These are phyloP conservation scores for Calameuta idolon DNA, from an alignment of 2,888 invertebrate species.

Conservation along the genomic window DNA sequence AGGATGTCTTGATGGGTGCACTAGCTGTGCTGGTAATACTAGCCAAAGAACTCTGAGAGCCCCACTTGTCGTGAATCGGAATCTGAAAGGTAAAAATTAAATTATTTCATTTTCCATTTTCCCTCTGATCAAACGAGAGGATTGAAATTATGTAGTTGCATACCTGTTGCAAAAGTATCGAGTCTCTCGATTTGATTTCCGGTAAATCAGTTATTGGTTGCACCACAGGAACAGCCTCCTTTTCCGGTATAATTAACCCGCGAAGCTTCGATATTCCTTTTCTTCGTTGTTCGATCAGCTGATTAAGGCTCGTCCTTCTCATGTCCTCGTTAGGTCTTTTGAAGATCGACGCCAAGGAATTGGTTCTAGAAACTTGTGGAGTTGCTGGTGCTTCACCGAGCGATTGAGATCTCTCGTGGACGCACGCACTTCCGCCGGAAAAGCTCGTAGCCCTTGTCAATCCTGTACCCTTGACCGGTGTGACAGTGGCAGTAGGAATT, in stretches of 20 bases:
- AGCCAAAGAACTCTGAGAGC: conserved; percentile 58
- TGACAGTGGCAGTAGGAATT: background rate
- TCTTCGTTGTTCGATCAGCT: conserved; percentile 83
- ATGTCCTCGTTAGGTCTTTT: conserved; percentile 61
- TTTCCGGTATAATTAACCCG: conserved; percentile 90
- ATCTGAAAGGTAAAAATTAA: conserved; percentile 35
- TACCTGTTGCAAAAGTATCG: conserved; percentile 60
- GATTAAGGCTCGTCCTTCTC: conserved; percentile 77
- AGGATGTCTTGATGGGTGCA: conserved; percentile 48
- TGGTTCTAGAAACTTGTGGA: conserved; percentile 52
- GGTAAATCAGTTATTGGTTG: conserved; percentile 81
- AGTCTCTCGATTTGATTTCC: conserved; percentile 83
- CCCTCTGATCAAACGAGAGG: background rate
- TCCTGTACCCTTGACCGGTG: conserved; percentile 21
- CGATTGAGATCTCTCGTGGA: conserved; percentile 69
- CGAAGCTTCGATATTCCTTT: conserved; percentile 86
- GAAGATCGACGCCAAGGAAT: conserved; percentile 57
- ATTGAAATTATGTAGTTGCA: conserved; percentile 12
- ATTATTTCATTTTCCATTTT: background rate
- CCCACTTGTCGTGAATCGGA: conserved; percentile 63
- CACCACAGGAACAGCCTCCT: conserved; percentile 68
- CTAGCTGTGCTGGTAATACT: conserved; percentile 57
- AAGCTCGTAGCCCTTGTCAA: conserved; percentile 65
- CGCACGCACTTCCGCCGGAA: conserved; percentile 56
- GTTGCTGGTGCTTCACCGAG: conserved; percentile 65